A percentile compares a stretch with the other conserved stretches of the same genome.
Evolutionary conservation across 2,113 vertebrate genomes (phyloP).

Genomic region (Emydocephalus ijimae): DNA sequence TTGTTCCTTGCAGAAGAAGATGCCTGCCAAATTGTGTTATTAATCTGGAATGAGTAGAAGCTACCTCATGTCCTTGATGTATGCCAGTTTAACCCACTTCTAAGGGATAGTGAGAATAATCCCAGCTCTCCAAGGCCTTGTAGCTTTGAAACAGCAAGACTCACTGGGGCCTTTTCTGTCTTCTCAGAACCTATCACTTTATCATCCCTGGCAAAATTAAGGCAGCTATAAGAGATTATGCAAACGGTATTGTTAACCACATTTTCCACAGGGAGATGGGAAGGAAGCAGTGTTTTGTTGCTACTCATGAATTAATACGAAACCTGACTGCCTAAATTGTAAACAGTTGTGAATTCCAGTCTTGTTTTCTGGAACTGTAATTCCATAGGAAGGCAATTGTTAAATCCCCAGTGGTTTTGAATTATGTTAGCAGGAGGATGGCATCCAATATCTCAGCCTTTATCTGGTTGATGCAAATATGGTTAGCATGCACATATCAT

Average conservation of each 20-base stretch:
- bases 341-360: slow-evolving; percentile 8
- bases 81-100: background rate
- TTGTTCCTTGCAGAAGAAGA: background rate
- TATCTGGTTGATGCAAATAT: background rate
- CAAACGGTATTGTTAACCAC: background rate
- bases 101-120: no score
- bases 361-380: slow-evolving; percentile 28
- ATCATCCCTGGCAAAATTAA: background rate
- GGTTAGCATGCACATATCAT: background rate
- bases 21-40: background rate
- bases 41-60: background rate
- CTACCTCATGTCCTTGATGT: background rate
- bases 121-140: no score
- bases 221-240: slow-evolving; percentile 31
- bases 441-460: background rate
- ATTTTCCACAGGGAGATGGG: background rate
- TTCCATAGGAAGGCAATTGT: slow-evolving; percentile 2
- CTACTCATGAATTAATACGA: slow-evolving; percentile 19
- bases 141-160: background rate
- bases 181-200: background rate
- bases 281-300: background rate
- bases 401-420: slow-evolving; percentile 8
- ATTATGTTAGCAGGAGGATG: background rate
- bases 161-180: background rate
- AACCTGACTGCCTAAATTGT: background rate